These are phyloP conservation scores for Calameuta filiformis DNA, from an alignment of 2,888 invertebrate species.

Conservation along the genomic window DNA sequence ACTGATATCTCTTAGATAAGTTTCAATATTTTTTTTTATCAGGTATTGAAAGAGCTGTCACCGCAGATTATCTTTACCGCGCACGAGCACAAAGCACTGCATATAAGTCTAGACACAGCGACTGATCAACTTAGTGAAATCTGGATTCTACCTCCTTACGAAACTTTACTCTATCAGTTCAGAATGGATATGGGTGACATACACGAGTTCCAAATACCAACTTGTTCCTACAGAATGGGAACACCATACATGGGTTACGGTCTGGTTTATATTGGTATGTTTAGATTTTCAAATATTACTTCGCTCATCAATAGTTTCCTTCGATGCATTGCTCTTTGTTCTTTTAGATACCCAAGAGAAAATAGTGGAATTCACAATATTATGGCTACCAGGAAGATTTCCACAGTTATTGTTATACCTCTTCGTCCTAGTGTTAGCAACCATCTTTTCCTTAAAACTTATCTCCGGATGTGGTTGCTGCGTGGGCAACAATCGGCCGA, in stretches of 20 bases:
- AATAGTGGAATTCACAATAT: constrained; percentile 75
- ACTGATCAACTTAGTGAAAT: constrained; percentile 60
- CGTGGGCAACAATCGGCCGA: constrained; percentile 38
- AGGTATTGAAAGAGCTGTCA: constrained; percentile 74
- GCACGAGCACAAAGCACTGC: constrained; percentile 77
- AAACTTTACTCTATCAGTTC: constrained; percentile 65
- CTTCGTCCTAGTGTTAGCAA: constrained; percentile 54
- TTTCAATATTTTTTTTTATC: constrained; percentile 30
- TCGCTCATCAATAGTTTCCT: neutral
- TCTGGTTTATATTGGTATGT: constrained; percentile 79
- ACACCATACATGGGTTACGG: constrained; percentile 88
- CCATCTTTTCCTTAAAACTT: constrained; percentile 43
- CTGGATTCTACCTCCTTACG: constrained; percentile 52
- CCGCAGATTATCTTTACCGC: constrained; percentile 80
- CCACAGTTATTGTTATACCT: constrained; percentile 72
- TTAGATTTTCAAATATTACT: constrained; percentile 4
- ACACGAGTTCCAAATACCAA: constrained; percentile 89
- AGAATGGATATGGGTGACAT: constrained; percentile 66
- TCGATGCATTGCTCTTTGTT: neutral
- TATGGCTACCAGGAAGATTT: constrained; percentile 83
- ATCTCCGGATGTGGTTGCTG: constrained; percentile 45
- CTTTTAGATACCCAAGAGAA: constrained; percentile 73
- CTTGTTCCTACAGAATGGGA: constrained; percentile 97
- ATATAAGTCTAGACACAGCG: constrained; percentile 60
- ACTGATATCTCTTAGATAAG: neutral